Percentiles rank a stretch among this genome's conserved stretches.
These are phyloP conservation scores for Patiria pectinifera DNA, from an alignment of 53 echinoderm and acorn worm species.

Conservation along the genomic window DNA sequence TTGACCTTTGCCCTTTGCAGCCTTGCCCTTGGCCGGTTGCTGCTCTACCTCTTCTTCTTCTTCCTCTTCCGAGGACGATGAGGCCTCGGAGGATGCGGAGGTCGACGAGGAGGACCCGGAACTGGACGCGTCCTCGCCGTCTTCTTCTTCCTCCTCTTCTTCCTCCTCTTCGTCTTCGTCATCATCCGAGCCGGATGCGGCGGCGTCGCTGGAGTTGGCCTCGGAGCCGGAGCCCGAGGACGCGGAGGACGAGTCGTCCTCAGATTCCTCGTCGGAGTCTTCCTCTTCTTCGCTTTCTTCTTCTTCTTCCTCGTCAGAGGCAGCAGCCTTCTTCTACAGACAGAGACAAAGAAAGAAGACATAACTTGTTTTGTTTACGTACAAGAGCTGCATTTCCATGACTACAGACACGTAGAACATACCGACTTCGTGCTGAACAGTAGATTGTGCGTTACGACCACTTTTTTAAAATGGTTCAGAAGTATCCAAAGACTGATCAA, in stretches of 20 bases:
- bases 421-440: too few relatives aligned
- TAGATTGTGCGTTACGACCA: too few relatives aligned
- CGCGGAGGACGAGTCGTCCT: conserved; percentile 55
- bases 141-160: conserved; percentile 35
- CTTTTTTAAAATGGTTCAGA: background rate
- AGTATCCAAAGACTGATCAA: background rate
- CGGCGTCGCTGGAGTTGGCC: conserved; percentile 53
- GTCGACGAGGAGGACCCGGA: conserved; percentile 24
- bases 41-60: conserved; percentile 76
- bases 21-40: conserved; percentile 49
- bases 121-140: conserved; percentile 36
- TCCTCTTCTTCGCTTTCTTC: conserved; percentile 55
- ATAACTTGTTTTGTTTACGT: too few relatives aligned
- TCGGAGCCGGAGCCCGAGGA: conserved; percentile 53
- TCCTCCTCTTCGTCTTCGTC: conserved; percentile 52
- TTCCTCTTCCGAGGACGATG: conserved; percentile 46
- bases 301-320: conserved; percentile 55
- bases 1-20: conserved; percentile 19
- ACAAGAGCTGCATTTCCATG: too few relatives aligned
- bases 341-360: background rate
- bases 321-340: conserved; percentile 46
- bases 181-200: conserved; percentile 40
- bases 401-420: too few relatives aligned
- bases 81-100: conserved; percentile 4
- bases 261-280: conserved; percentile 57